Base-by-base conservation (phyloP, 2,113 vertebrate species). In the Paratilapia polleni region DNA sequence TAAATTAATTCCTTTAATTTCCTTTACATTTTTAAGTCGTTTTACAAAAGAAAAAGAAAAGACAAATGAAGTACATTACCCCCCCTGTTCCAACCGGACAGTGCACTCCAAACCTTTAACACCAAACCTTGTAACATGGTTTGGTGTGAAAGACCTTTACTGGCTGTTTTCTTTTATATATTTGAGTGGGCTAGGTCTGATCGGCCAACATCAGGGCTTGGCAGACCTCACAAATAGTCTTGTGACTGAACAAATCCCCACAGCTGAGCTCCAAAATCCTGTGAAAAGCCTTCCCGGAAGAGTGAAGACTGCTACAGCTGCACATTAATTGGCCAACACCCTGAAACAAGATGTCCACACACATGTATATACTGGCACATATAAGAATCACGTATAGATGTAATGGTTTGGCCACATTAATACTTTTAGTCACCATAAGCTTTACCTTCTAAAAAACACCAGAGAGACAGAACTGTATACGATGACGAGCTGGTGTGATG, bases 221-320 rank as follows among this genome's bases (percentile, higher is more conserved):
- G 54, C 56, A 78, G 76, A 83, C 34, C 31, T 59, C 8, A 19
- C 49, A 49, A 62, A 82, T 57, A 9, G 34, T 78, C 63, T 26
- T 62, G 74, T 34, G 57, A 61, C 79, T 62, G 63, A 78, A 41
- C 56, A 87, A 80, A 80, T 83, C 66, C 76, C 49, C 34, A 63
- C 28, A 57, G 49, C 19, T 26, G 60, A 82, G 34, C 58, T 74
- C 26, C 24, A 22, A 82, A 78, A 63, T 59, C 15, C 47, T 26
- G 24, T 62, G 8, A 28, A 66, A 59, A 86, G 62, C 47, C 26
- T 77, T 34, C n/a, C n/a, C 8, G 68, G 79, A 63, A 56, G 22
- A 47, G 24, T 2, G 20, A 68, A 62, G 47, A 76, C 63, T 78
- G 9, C n/a, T 52, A 24, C 34, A 57, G 34, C 76, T 41, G 43